A percentile compares a stretch with the other conserved stretches of the same genome.
Conservation (phyloP, 2,888 invertebrate species). For the Nymphalis c-album region DNA sequence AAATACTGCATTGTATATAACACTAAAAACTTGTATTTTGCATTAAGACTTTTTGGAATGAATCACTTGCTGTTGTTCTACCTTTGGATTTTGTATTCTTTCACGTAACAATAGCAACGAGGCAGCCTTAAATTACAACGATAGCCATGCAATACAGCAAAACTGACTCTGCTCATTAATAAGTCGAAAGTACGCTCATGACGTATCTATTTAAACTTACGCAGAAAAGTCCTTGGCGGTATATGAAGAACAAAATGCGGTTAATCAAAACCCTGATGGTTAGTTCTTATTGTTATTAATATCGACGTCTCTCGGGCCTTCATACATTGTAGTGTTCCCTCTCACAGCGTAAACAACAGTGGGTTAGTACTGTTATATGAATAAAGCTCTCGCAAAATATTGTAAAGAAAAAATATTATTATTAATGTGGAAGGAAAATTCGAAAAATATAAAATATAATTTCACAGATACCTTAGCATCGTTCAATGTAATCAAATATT, state of each 20-base stretch:
- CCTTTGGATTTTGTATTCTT: no score
- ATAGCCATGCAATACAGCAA: no score
- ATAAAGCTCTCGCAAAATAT: not conserved
- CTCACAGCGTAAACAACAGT: constrained; percentile 15
- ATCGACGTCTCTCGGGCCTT: constrained; percentile 18
- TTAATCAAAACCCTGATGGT: constrained; percentile 33
- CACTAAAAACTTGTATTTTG: no score
- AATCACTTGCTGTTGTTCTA: no score
- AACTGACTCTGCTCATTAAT: not conserved
- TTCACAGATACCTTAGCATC: no score
- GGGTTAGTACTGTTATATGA: not conserved
- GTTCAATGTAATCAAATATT: no score
- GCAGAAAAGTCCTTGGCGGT: constrained; percentile 9
- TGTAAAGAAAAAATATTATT: not conserved
- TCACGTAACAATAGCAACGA: no score
- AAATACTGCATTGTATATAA: no score
- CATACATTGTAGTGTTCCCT: constrained; percentile 11
- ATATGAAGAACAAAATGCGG: constrained; percentile 28
- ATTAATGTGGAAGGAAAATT: not conserved
- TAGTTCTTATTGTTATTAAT: constrained; percentile 31
- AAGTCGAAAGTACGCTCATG: not conserved
- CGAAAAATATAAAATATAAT: not conserved
- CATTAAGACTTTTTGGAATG: no score
- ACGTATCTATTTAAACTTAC: not conserved
- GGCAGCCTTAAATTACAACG: no score